Evolutionary conservation across 2,113 vertebrate species (phyloP).

Genomic region (Amblyopsis rosae): DNA sequence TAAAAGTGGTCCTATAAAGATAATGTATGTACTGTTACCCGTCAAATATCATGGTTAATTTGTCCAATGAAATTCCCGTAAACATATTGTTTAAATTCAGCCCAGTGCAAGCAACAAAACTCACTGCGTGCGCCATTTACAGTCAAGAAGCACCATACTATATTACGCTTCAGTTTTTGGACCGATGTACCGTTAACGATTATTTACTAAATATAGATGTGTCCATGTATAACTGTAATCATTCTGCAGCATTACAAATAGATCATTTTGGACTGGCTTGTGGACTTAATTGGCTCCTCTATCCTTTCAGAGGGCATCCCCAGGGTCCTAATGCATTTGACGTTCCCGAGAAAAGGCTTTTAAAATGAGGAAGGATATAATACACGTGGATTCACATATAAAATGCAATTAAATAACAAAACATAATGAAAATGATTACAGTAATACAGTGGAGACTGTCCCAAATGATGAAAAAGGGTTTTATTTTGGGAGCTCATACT

Average conservation of each 20-base stretch:
- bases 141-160: background rate
- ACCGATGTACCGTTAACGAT: slow-evolving; percentile 19
- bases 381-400: slow-evolving; percentile 28
- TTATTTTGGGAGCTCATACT: no score
- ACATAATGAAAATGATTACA: background rate
- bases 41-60: no score
- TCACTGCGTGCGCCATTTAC: no score
- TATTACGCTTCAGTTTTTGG: background rate
- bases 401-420: slow-evolving; percentile 54
- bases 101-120: no score
- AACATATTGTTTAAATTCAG: no score
- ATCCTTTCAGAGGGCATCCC: slow-evolving; percentile 48
- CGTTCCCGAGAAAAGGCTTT: slow-evolving; percentile 36
- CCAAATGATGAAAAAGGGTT: no score
- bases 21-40: background rate
- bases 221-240: slow-evolving; percentile 30
- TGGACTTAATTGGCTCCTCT: slow-evolving; percentile 56
- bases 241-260: slow-evolving; percentile 30
- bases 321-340: slow-evolving; percentile 47
- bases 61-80: no score
- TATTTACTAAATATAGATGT: background rate
- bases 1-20: background rate
- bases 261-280: slow-evolving; percentile 48
- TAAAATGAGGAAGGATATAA: slow-evolving; percentile 25
- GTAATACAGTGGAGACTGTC: no score